These are phyloP conservation scores for Sebastes diaconus DNA, from an alignment of 2,797 vertebrate species.

Conservation along the genomic window DNA sequence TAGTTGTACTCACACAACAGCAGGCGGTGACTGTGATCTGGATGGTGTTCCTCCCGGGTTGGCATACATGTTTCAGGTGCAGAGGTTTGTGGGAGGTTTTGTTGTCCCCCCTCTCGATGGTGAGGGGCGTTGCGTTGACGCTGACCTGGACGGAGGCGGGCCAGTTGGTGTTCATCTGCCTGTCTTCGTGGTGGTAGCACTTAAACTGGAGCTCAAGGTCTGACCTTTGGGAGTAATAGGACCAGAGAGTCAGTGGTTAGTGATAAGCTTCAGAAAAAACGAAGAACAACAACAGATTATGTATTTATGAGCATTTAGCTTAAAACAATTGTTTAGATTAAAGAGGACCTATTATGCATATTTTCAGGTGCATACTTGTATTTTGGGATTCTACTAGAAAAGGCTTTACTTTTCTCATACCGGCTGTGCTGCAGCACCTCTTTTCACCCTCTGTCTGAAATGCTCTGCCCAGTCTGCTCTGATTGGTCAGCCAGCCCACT, in stretches of 20 bases:
- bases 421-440: too few relatives aligned
- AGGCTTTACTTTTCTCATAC: too few relatives aligned
- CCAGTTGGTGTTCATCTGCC: slow-evolving; percentile 99
- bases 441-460: too few relatives aligned
- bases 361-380: too few relatives aligned
- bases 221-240: slow-evolving; percentile 81
- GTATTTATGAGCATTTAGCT: not conserved
- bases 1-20: slow-evolving; percentile 87
- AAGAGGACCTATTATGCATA: too few relatives aligned
- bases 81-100: slow-evolving; percentile 99
- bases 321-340: not conserved
- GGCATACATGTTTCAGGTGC: slow-evolving; percentile 98
- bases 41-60: slow-evolving; percentile 98
- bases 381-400: accelerated
- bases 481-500: too few relatives aligned
- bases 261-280: not conserved
- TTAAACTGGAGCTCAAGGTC: slow-evolving; percentile 99
- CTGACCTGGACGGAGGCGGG: slow-evolving; percentile 99
- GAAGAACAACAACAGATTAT: not conserved
- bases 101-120: slow-evolving; percentile 98
- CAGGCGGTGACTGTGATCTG: slow-evolving; percentile 99
- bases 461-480: too few relatives aligned
- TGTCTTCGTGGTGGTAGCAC: slow-evolving; percentile 99
- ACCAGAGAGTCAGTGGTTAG: not conserved
- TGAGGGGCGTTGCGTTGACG: slow-evolving; percentile 98